Base-by-base conservation (phyloP, 1,140 invertebrate genomes). In the Hypothenemus hampei region DNA sequence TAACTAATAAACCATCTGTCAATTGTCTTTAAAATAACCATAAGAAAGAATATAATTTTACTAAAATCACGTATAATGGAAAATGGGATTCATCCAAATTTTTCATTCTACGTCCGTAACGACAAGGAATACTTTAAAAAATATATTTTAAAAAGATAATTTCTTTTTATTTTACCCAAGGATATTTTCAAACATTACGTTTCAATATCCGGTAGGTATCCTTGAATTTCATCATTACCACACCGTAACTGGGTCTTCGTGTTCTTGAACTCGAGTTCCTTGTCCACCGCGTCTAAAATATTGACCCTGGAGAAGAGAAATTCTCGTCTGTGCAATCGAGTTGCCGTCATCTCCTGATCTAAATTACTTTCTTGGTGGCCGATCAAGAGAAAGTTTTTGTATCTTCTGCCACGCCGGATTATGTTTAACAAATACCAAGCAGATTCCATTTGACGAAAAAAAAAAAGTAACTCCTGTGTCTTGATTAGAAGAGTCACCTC, bases 281-380 rank as follows among this genome's bases (percentile, higher is more conserved):
- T 47, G 43, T 55, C 52, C 52, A 35, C 40, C 45, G 40, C n/a
- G 24, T 19, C 24, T 29, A 47, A 54, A 31, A 7, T 55, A 21
- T 47, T 55, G 52, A 55, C 52, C 52, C 52, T 55, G 52, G 52
- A 55, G 35, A 55, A 55, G 52, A 55, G 52, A 55, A 55, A 55
- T 48, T 55, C n/a, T 48, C 36, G 43, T 55, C 52, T 55, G 52
- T 46, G 43, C 43, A 48, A 55, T 47, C 36, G 33, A 19, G 16
- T 39, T 20, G 26, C 40, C 50, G 50, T 52, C 50, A 52, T 52
- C 50, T 52, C 50, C 24, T 44, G 50, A 44, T 52, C 50, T 52
- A 44, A 52, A 52, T 52, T 52, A 52, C 50, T 52, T 52, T 52
- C 50, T 52, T 40, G 48, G n/a, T 22, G 13, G 16, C 19, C 33